Base-by-base conservation (phyloP, 1,140 invertebrate species). In the Drosophila pachea region DNA sequence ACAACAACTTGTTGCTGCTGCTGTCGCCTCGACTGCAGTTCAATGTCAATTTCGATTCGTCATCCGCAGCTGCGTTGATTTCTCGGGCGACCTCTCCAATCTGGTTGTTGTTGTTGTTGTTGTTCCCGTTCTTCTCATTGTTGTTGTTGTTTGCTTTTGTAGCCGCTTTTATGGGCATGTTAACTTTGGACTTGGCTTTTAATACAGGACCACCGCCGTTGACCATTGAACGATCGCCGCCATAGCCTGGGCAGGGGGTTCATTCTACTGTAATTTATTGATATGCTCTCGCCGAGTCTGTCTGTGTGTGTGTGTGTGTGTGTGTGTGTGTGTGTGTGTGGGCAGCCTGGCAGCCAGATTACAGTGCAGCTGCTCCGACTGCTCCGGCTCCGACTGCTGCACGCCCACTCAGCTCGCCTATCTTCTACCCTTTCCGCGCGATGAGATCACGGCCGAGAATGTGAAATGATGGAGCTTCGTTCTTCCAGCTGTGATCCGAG, bases 21-120 rank as follows among this genome's bases (percentile, higher is more conserved):
- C 9, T 66, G 72, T 66, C 50, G 58, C 61, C 50, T 62, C 76
- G 53, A 62, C 75, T 77, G 73, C 76, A 70, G 83, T 87, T 87
- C 84, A 87, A 87, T 87, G 84, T 87, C 84, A 87, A 87, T 87
- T 87, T 83, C 84, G 79, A 87, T 87, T 87, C 84, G 84, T 87
- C 84, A 87, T 87, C 76, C 84, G 76, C 84, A 87, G 84, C 84
- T 87, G 81, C 81, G 81, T 84, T 86, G 79, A 84, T 84, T 84
- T 84, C 69, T 86, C 76, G 70, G 68, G 70, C 81, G 76, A 74
- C 77, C 81, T 86, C 61, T 69, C 67, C 67, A 67, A 71, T 66
- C 53, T 31, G 50, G 50, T 31, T 38, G 33, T 31, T 40, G 14
- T 32, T 40, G 47, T n/a, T 31, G 32, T 56, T 55, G 58, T 4